Conservation (phyloP, 2,888 invertebrate species). For the Agriotes lineatus region DNA sequence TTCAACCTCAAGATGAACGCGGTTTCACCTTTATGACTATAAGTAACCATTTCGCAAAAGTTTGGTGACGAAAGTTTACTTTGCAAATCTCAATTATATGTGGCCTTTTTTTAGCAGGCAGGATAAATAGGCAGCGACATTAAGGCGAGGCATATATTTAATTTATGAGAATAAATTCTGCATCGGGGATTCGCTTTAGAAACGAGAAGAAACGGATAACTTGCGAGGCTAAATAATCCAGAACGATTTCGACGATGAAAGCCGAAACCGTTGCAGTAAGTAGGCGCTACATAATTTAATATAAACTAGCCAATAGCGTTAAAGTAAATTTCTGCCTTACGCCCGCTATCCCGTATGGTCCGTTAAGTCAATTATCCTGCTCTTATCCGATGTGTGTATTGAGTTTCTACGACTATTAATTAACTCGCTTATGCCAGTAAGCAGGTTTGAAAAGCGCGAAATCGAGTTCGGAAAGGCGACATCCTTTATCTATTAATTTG, state of each 20-base stretch:
- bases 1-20: too few species aligned
- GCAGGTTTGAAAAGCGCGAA: slow-evolving; percentile 2
- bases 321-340: slow-evolving; percentile 13
- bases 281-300: slow-evolving; percentile 15
- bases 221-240: background rate
- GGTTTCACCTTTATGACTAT: too few species aligned
- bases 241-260: slow-evolving; percentile 4
- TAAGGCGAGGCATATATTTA: background rate
- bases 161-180: slow-evolving; percentile 1
- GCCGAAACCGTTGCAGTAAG: background rate
- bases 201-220: background rate
- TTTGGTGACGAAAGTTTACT: too few species aligned
- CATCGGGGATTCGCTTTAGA: background rate
- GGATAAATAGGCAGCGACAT: background rate
- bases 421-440: slow-evolving; percentile 1
- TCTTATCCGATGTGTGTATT: slow-evolving; percentile 17
- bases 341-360: background rate
- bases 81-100: too few species aligned
- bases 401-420: slow-evolving; percentile 15
- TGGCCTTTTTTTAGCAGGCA: too few species aligned
- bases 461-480: slow-evolving; percentile 4
- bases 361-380: slow-evolving; percentile 17
- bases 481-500: background rate
- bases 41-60: too few species aligned
- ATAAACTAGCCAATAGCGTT: slow-evolving; percentile 11